Conservation (phyloP, 1,140 invertebrate species). For the Antheraea pernyi region DNA sequence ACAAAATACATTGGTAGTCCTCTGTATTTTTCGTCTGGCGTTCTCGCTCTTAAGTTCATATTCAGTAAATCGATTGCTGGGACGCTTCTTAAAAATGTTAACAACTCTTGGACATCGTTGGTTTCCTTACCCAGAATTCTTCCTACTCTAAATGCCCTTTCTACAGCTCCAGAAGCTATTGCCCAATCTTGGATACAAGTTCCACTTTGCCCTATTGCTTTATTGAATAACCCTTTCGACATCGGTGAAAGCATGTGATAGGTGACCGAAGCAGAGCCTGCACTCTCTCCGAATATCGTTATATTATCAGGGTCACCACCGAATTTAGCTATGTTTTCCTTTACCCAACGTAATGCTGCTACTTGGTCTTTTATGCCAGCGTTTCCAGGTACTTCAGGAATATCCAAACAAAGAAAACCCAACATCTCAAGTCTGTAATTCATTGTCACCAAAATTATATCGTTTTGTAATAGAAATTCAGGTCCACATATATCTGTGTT, state of each 20-base stretch:
- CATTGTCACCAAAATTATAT: slow-evolving; percentile 84
- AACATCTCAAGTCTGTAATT: slow-evolving; percentile 84
- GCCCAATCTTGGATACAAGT: slow-evolving; percentile 81
- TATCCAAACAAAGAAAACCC: slow-evolving; percentile 82
- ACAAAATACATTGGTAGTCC: slow-evolving; percentile 68
- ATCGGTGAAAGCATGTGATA: slow-evolving; percentile 86
- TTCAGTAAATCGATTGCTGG: slow-evolving; percentile 59
- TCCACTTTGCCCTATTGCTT: slow-evolving; percentile 83
- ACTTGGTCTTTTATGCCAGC: slow-evolving; percentile 85
- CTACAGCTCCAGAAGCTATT: slow-evolving; percentile 40
- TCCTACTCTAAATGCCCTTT: slow-evolving; percentile 60
- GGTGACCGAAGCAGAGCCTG: slow-evolving; percentile 84
- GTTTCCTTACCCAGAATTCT: slow-evolving; percentile 69
- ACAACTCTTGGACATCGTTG: slow-evolving; percentile 56
- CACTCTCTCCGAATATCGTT: slow-evolving; percentile 87
- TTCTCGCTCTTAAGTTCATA: slow-evolving; percentile 44
- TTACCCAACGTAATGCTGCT: slow-evolving; percentile 61
- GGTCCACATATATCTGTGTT: slow-evolving; percentile 78
- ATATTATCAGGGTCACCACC: slow-evolving; percentile 87
- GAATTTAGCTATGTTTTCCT: slow-evolving; percentile 79
- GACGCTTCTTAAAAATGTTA: slow-evolving; percentile 70
- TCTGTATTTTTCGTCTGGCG: slow-evolving; percentile 50
- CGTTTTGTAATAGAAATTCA: slow-evolving; percentile 82
- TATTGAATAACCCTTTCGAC: slow-evolving; percentile 80
- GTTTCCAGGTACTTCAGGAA: slow-evolving; percentile 82